Base-by-base conservation (phyloP, 1,140 invertebrate species). In the Thrips palmi region DNA sequence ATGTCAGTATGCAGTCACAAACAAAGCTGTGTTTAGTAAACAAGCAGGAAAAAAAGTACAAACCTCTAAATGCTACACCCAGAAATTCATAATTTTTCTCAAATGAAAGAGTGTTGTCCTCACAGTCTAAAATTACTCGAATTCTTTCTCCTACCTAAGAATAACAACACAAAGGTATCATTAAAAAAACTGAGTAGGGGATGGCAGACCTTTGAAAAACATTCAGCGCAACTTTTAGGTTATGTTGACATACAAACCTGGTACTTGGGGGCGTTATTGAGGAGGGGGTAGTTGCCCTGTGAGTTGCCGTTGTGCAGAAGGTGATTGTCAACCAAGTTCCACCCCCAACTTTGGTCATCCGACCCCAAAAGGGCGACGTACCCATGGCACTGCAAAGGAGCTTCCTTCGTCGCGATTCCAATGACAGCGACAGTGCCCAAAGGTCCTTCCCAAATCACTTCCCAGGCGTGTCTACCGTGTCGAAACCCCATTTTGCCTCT, bases 11-110 rank as follows among this genome's bases (percentile, higher is more conserved):
- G n/a, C 10, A 37, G 5, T 5, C 7, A 37, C n/a, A 37, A 6
- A 10, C 22, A 5, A 37, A 24, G 28, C 15, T 11, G 11, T n/a
- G 18, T 14, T 14, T 5, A 37, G 4, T 5, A 28, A 28, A 37
- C 24, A 5, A 25, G 11, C 5, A 18, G 28, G 28, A 28, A 15
- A 12, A 29, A 19, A 21, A 20, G 14, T 14, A 3, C 15, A 22
- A 32, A 83, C 84, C 87, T 71, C 79, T 72, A 65, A 97, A 97
- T 47, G 92, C 92, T 48, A 97, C 87, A 48, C 93, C 93, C 52
- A 97, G 68, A 70, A 97, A 97, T 67, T 97, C 92, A 64, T 88
- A 89, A 64, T 92, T 93, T 59, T 92, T 92, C 63, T 98, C 92
- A 72, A 98, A 97, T 39, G 91, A 91, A 55, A 97, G 65, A 20